Evolutionary conservation across 2,888 invertebrate genomes (phyloP), one percentile per base, ranked within the genome.

Genomic region (Lobophora halterata): DNA sequence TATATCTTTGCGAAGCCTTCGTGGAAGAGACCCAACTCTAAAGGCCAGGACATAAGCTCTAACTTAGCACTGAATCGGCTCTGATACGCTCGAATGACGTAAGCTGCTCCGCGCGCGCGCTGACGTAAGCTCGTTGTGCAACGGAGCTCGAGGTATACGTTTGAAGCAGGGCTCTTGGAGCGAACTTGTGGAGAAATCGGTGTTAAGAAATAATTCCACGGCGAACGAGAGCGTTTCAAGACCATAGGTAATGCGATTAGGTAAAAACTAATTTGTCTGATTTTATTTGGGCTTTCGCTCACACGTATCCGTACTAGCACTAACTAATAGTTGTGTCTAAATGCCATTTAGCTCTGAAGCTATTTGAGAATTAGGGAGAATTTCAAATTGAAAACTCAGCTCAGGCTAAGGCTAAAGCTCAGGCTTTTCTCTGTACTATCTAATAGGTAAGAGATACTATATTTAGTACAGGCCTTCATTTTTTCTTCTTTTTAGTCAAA

Each of bases 121-220:
- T 86, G 86, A 87, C 86, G 86, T 87, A 87, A 87, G 86, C 86
- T 79, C 75, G 86, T 87, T 87, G 87, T 86, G 86, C 86, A 87
- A 86, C 81, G 75, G 63, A 80, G 81, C 80, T 71, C 66, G 77
- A 81, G 83, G 79, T 83, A n/a, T n/a, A 81, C 77, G 71, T 72
- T 79, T 78, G 72, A 81, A 81, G 79, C 81, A 73, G 73, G 70
- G 75, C 76, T 79, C 80, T 85, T 75, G 71, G 73, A 79, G 76
- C 76, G 73, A 74, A 73, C 74, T 79, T 72, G 71, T 80, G 79
- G 80, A 83, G 83, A 85, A 85, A 83, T 85, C 78, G 70, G 65
- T 75, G 77, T 81, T 81, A 74, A 79, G 81, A 85, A 82, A 82
- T 70, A 65, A 72, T 72, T 70, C 65, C 57, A 58, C 71, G 61